Base-by-base conservation (phyloP, 1,140 invertebrate genomes). In the Temnothorax curvispinosus region DNA sequence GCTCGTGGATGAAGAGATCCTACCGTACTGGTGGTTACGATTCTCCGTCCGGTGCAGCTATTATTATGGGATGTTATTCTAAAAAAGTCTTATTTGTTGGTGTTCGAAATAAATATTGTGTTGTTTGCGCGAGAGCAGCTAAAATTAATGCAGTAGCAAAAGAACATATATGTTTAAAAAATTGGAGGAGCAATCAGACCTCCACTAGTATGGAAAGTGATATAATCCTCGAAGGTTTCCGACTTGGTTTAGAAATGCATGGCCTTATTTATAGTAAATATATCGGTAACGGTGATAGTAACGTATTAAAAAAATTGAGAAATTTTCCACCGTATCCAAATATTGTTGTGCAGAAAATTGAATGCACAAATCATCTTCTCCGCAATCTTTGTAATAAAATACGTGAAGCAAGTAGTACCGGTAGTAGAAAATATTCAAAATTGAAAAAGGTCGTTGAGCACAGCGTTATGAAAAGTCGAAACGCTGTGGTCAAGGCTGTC, bases 211-310 rank as follows among this genome's bases (percentile, higher is more conserved):
- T 56, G n/a, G 54, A 56, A 21, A 56, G 7, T 6, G n/a, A 62
- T 21, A 47, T 78, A n/a, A 78, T 77, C 44, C 58, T 64, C 1
- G 44, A 78, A 64, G 58, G 75, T 1, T 78, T 78, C 58, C 18
- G 41, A 18, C 6, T 1, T 50, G 50, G 75, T 32, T 35, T 65
- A n/a, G 75, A 64, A 27, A 64, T 64, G n/a, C 75, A 64, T 78
- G 58, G 41, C 0, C 1, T 78, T 11, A 78, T 78, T 18, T 78
- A 78, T 50, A 64, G 11, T 32, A 44, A 32, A 32, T 64, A 64
- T 58, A 64, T 78, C 3, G 44, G 11, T 15, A 58, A 64, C 15
- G 58, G 21, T 0, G 75, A 64, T 50, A 78, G 75, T 41, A 78
- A 78, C 6, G 58, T 78, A 7, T 18, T 1, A 0, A 78, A 62